Conservation (phyloP, 2,888 invertebrate genomes). For the Herminia tarsipennalis region DNA sequence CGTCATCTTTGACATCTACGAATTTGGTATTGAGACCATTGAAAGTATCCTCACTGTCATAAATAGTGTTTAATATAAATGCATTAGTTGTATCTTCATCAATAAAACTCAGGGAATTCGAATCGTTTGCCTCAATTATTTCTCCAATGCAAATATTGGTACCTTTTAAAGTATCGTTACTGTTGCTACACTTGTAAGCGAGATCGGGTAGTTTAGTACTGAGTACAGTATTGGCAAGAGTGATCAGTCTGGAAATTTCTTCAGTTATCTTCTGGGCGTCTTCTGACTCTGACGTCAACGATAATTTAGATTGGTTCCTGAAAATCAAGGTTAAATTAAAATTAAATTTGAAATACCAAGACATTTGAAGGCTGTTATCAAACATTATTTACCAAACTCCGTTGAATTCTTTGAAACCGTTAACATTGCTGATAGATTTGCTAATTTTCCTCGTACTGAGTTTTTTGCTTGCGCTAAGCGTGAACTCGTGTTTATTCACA, state of each 20-base stretch:
- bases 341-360: not conserved
- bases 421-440: slow-evolving; percentile 78
- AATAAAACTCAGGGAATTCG: slow-evolving; percentile 50
- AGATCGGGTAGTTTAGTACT: slow-evolving; percentile 79
- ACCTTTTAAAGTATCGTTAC: slow-evolving; percentile 39
- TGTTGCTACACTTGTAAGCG: slow-evolving; percentile 60
- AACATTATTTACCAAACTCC: slow-evolving; percentile 61
- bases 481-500: slow-evolving; percentile 72
- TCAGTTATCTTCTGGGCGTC: slow-evolving; percentile 68
- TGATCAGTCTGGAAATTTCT: slow-evolving; percentile 77
- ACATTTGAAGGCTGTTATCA: not conserved
- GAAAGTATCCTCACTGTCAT: slow-evolving; percentile 49
- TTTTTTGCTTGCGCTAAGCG: slow-evolving; percentile 63
- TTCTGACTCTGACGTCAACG: slow-evolving; percentile 66
- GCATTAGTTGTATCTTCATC: slow-evolving; percentile 56
- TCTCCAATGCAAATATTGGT: slow-evolving; percentile 23
- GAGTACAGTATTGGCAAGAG: slow-evolving; percentile 81
- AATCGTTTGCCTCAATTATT: slow-evolving; percentile 39
- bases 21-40: slow-evolving; percentile 52
- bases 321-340: slow-evolving; percentile 27
- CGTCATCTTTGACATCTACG: slow-evolving; percentile 49
- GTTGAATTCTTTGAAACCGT: slow-evolving; percentile 68
- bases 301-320: slow-evolving; percentile 74
- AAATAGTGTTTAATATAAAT: slow-evolving; percentile 53
- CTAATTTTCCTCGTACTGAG: slow-evolving; percentile 73